phyloP scores from a whole-genome alignment of 2,888 invertebrate species.

The Xestia rhomboidea region DNA sequence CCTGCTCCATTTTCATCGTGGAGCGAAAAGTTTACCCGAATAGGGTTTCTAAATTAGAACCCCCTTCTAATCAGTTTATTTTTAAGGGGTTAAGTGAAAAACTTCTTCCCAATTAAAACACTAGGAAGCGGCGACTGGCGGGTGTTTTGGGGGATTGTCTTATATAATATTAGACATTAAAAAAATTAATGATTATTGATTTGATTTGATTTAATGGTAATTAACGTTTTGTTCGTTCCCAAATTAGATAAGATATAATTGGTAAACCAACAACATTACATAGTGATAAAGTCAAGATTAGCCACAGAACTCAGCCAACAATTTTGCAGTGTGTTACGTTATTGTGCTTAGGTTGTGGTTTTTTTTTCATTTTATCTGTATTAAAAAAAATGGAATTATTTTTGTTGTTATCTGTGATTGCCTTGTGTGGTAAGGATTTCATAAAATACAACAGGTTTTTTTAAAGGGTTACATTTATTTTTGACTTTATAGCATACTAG shows the following conservation, averaged over 20 bases:
- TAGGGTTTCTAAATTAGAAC: too few species aligned
- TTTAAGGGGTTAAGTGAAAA: not conserved
- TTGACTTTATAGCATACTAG: too few species aligned
- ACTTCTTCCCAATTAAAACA: not conserved
- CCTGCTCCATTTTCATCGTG: not conserved
- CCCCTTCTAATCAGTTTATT: not conserved
- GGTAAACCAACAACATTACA: not conserved
- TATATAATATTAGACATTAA: not conserved
- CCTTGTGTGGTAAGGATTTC: constrained; percentile 28
- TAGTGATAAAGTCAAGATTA: constrained; percentile 15
- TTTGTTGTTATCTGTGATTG: constrained; percentile 21
- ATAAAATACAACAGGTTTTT: not conserved
- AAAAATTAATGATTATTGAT: not conserved
- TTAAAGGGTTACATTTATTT: not conserved
- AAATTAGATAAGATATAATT: constrained; percentile 10
- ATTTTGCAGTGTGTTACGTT: constrained; percentile 1
- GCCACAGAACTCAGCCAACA: not conserved
- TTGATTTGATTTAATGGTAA: not conserved
- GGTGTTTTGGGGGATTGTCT: not conserved
- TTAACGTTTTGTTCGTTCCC: not conserved
- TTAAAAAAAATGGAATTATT: constrained; percentile 8
- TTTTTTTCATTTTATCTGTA: too few species aligned
- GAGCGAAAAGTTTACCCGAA: not conserved
- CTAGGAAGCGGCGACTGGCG: not conserved
- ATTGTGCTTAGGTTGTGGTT: not conserved